These are phyloP conservation scores for Gallinago solitaria DNA, from an alignment of 2,797 vertebrate species.

Conservation along the genomic window DNA sequence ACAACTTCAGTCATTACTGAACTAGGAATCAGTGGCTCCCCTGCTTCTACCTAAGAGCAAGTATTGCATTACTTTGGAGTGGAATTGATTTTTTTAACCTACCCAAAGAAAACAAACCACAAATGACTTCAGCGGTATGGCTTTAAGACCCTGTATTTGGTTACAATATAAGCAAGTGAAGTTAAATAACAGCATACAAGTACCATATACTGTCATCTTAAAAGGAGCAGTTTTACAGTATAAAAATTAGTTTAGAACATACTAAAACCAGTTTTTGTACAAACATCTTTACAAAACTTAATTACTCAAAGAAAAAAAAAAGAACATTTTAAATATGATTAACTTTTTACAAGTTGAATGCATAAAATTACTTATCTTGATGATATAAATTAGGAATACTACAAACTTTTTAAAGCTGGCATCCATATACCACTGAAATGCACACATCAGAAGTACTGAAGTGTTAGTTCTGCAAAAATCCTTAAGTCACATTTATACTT, in stretches of 20 bases:
- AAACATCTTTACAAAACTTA: constrained; percentile 62
- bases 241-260: constrained; percentile 55
- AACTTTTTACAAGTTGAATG: constrained; percentile 25
- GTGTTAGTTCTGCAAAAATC: background rate
- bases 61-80: constrained; percentile 29
- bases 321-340: constrained; percentile 30
- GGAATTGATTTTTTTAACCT: background rate
- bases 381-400: constrained; percentile 49
- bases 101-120: background rate
- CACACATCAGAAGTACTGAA: background rate
- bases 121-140: constrained; percentile 15
- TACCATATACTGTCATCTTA: background rate
- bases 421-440: background rate
- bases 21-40: background rate
- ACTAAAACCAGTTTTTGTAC: constrained; percentile 44
- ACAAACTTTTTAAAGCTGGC: constrained; percentile 17
- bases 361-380: constrained; percentile 24
- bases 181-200: constrained; percentile 15
- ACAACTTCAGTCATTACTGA: background rate
- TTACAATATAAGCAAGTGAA: constrained; percentile 45
- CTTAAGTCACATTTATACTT: background rate
- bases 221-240: constrained; percentile 29
- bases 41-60: background rate
- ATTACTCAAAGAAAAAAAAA: constrained; percentile 35
- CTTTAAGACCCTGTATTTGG: constrained; percentile 50